phyloP scores from a whole-genome alignment of 2,888 invertebrate species.

The Noctua janthe region DNA sequence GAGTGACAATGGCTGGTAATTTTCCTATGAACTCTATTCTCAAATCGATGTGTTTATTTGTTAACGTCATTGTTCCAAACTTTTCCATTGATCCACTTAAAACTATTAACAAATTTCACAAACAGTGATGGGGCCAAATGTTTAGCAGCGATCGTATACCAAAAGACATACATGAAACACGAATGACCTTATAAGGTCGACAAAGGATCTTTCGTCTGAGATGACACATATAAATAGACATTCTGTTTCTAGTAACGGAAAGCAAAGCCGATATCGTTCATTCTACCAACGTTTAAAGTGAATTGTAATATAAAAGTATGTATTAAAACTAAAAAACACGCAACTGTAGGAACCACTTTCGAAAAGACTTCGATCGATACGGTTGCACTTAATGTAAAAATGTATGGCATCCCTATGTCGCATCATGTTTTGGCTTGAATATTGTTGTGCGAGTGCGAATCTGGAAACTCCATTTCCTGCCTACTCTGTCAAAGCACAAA shows the following conservation, averaged over 20 bases:
- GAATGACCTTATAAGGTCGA: background rate
- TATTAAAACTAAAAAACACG: background rate
- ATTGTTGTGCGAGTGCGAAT: background rate
- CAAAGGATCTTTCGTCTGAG: background rate
- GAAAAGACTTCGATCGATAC: background rate
- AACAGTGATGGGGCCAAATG: too few relatives aligned
- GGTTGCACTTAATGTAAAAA: background rate
- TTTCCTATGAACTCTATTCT: background rate
- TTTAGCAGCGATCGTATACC: too few relatives aligned
- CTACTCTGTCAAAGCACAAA: conserved; percentile 39
- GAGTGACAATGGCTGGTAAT: conserved; percentile 17
- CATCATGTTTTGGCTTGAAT: rapidly evolving
- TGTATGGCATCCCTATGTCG: too few relatives aligned
- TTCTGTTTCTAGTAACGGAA: background rate
- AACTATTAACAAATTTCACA: too few relatives aligned
- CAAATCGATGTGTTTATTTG: too few relatives aligned
- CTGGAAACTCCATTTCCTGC: conserved; percentile 5
- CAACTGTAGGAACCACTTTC: too few relatives aligned
- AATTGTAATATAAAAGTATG: background rate
- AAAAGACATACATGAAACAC: too few relatives aligned
- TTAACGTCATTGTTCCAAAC: too few relatives aligned
- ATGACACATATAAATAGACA: background rate
- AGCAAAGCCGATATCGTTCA: background rate
- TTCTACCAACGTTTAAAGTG: background rate
- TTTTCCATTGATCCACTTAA: too few relatives aligned